Conservation (phyloP, 2,797 vertebrate species). For the Sciurus carolinensis region DNA sequence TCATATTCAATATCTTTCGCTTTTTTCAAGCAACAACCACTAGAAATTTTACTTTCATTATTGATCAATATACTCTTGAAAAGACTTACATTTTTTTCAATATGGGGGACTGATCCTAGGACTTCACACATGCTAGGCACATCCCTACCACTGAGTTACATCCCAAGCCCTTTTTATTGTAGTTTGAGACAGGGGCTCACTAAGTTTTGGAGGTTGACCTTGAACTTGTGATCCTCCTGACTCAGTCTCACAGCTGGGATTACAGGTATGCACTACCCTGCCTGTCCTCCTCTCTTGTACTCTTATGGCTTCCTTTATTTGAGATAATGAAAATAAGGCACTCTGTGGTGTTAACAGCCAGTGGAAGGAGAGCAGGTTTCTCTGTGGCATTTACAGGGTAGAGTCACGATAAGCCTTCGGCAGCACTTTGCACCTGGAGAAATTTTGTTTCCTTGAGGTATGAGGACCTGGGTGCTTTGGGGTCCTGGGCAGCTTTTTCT, state of each 20-base stretch:
- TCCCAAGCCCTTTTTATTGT: no score
- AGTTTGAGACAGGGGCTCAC: no score
- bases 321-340: background rate
- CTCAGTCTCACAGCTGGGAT: no score
- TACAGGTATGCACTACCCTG: no score
- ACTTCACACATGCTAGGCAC: no score
- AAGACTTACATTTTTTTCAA: no score
- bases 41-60: background rate
- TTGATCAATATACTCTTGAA: no score
- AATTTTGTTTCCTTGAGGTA: background rate
- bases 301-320: background rate
- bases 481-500: background rate
- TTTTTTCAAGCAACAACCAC: background rate
- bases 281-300: no score
- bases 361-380: background rate
- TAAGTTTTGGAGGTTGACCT: no score
- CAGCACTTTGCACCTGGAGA: background rate
- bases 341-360: background rate
- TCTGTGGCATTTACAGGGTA: background rate
- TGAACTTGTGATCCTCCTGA: no score
- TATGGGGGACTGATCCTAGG: no score
- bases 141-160: no score
- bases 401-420: background rate
- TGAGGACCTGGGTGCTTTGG: background rate
- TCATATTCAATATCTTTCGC: background rate